Percentiles rank a stretch among this genome's conserved stretches.
These are phyloP conservation scores for Drosophila ezoana DNA, from an alignment of 2,888 invertebrate genomes.

Conservation along the genomic window DNA sequence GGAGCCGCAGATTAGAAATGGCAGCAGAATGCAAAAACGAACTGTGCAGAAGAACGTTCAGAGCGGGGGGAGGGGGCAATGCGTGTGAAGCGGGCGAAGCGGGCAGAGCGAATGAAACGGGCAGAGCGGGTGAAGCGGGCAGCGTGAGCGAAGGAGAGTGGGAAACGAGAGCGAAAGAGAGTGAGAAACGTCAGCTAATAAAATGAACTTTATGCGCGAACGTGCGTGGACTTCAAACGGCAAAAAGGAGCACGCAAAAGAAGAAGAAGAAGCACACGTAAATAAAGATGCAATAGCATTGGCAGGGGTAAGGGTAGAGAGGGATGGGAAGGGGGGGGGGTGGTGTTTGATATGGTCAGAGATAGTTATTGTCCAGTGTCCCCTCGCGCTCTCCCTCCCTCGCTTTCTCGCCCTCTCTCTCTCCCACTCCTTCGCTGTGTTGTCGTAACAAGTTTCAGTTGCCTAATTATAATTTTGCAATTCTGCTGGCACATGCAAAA, in stretches of 20 bases:
- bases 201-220: constrained; percentile 78
- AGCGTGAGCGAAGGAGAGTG: constrained; percentile 3
- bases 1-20: constrained; percentile 46
- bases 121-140: too few species aligned
- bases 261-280: constrained; percentile 10
- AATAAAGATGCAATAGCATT: constrained; percentile 7
- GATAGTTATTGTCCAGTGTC: constrained; percentile 40
- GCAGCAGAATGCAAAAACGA: constrained; percentile 55
- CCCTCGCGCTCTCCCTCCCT: background rate
- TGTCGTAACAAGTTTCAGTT: constrained; percentile 46
- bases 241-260: constrained; percentile 12
- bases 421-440: constrained; percentile 11
- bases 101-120: background rate
- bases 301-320: background rate
- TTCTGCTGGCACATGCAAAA: constrained; percentile 78
- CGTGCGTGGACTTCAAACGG: constrained; percentile 68
- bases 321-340: background rate
- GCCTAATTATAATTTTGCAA: constrained; percentile 79
- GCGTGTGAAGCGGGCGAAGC: too few species aligned
- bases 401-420: background rate
- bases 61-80: background rate
- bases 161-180: constrained; percentile 43
- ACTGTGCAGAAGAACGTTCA: constrained; percentile 4
- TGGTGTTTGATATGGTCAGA: background rate
- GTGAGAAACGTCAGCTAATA: constrained; percentile 68